Base-by-base conservation (phyloP, 2,888 invertebrate genomes). In the Acleris emargana region DNA sequence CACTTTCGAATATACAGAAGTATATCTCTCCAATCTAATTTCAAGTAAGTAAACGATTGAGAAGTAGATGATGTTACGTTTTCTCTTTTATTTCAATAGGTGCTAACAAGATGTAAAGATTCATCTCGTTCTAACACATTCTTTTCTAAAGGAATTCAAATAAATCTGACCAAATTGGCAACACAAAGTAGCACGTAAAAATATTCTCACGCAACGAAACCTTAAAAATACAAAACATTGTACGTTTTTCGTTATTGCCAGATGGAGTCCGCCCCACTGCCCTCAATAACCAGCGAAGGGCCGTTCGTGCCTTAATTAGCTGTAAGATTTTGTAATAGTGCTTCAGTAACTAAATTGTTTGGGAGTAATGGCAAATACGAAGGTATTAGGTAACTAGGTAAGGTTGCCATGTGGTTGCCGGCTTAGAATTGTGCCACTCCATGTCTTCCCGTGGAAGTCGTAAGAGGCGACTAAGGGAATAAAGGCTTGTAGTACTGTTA, bases 221-320 rank as follows among this genome's bases (percentile, higher is more conserved):
- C 80, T 60, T 66, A 61, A 66, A 64, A 61, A 66, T 64, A 57
- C 66, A 66, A 60, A 61, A 66, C 53, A 62, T 59, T 47, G 54
- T 64, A 64, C 50, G 45, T 58, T 32, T 75, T 76, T 76, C 75
- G 76, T 80, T 75, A 79, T 82, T 79, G 76, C 76, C 73, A 88
- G 86, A 78, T 80, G 74, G 74, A 61, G 71, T 71, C 72, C 88
- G 88, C 88, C 89, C 89, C 81, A 89, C 82, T 89, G 82, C 71
- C 89, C 89, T 78, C 84, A 73, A 84, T 84, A 64, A 50, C 64
- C 59, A 20, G 22, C 57, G 38, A 52, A 66, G 66, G 66, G 66
- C 66, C 60, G 60, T 66, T 66, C 66, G 61, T 66, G 66, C 61
- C 55, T 66, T 66, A 66, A 66, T 66, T 61, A 61, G 45, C 51